phyloP scores from a whole-genome alignment of 1,140 invertebrate species.

The Cydia splendana region DNA sequence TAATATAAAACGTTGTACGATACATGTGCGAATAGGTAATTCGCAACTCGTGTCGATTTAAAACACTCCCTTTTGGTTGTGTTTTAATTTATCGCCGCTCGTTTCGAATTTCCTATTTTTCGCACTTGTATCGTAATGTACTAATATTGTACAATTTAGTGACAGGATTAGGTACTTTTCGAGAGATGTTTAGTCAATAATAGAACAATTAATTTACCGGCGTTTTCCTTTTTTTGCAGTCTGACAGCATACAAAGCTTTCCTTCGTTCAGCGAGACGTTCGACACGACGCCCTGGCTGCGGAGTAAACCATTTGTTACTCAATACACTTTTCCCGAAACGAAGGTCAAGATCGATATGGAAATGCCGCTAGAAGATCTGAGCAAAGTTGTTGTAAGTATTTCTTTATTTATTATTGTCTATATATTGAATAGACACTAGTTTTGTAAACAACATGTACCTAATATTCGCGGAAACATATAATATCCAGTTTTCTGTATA shows the following conservation, averaged over 20 bases:
- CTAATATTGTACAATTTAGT: neutral
- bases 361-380: neutral
- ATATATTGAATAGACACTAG: too few species aligned
- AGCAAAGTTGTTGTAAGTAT: slow-evolving; percentile 6
- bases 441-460: too few species aligned
- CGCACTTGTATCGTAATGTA: too few species aligned
- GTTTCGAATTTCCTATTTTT: too few species aligned
- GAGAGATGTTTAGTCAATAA: neutral
- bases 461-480: too few species aligned
- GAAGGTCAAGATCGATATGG: neutral
- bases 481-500: too few species aligned
- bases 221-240: neutral
- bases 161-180: too few species aligned
- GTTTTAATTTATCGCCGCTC: too few species aligned
- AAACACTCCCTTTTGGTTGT: too few species aligned
- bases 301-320: neutral
- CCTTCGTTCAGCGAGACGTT: neutral
- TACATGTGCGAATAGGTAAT: too few species aligned
- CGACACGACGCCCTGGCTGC: neutral
- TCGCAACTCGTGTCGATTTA: too few species aligned
- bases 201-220: neutral
- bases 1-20: too few species aligned
- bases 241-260: slow-evolving; percentile 6
- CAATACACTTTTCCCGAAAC: neutral
- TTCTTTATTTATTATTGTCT: neutral